A percentile compares a stretch with the other conserved stretches of the same genome.
Conservation (phyloP, 2,113 vertebrate species). For the Hipposideros armiger region DNA sequence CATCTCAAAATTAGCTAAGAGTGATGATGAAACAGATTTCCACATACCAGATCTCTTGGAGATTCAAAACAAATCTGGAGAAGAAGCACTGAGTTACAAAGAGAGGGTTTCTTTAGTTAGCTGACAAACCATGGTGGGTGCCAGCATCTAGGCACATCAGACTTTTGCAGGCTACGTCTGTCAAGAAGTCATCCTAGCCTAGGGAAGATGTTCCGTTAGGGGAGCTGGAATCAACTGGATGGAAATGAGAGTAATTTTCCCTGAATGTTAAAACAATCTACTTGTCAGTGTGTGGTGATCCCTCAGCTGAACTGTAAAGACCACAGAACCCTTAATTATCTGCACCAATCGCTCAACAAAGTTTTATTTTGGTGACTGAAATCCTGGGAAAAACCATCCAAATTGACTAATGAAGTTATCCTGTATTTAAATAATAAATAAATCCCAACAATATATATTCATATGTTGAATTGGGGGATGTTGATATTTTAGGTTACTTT, state of each 20-base stretch:
- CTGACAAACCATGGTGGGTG: not conserved
- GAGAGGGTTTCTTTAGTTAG: conserved; percentile 7
- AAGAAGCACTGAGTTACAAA: conserved; percentile 11
- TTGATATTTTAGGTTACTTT: conserved; percentile 32
- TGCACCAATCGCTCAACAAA: not conserved
- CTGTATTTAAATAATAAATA: conserved; percentile 12
- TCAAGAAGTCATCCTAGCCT: not conserved
- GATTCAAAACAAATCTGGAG: conserved; percentile 1
- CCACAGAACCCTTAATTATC: not conserved
- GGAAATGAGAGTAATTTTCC: conserved; percentile 16
- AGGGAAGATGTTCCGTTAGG: not conserved
- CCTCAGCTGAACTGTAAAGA: not conserved
- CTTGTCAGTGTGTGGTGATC: conserved; percentile 48
- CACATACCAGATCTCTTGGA: not conserved
- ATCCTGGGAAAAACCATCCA: not conserved
- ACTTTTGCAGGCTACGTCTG: not conserved
- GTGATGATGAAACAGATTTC: conserved; percentile 18
- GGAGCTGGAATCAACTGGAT: not conserved
- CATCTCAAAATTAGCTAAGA: conserved; percentile 52
- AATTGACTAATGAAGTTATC: conserved; percentile 6
- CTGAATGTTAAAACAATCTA: conserved; percentile 12
- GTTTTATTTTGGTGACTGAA: conserved; percentile 50
- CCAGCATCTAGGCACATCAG: not conserved
- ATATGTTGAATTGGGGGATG: not conserved
- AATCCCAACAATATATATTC: not conserved